Evolutionary conservation across 23 tunicate genomes (phyloP).

Genomic region (Clavelina lepadiformis): DNA sequence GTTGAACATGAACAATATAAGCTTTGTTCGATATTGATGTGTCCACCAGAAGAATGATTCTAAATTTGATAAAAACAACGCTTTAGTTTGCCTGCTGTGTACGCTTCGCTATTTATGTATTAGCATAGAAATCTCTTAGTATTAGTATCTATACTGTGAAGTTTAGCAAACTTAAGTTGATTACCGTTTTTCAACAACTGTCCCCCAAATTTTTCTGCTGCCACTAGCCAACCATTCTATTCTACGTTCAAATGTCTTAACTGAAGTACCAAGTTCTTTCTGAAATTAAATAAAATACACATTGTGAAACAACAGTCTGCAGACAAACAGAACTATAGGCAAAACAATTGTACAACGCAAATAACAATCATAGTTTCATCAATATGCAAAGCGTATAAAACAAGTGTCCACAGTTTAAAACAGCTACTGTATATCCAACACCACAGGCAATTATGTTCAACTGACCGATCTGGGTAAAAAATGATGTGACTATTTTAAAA

Average conservation of each 20-base stretch:
- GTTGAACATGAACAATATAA: slow-evolving; percentile 81
- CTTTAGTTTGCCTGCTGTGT: background rate
- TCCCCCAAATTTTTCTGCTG: slow-evolving; percentile 93
- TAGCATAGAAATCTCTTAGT: no score
- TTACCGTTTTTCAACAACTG: slow-evolving; percentile 76
- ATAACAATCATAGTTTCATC: no score
- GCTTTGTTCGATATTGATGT: slow-evolving; percentile 69
- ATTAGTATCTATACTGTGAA: background rate
- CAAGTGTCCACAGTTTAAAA: no score
- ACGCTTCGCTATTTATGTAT: no score
- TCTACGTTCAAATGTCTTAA: slow-evolving; percentile 61
- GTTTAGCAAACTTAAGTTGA: background rate
- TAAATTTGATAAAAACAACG: background rate
- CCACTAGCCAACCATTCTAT: slow-evolving; percentile 85
- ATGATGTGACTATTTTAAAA: no score
- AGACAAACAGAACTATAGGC: no score
- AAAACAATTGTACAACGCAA: no score
- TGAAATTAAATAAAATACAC: slow-evolving; percentile 8
- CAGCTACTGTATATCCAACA: no score
- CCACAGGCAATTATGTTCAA: no score
- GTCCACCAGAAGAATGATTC: slow-evolving; percentile 71
- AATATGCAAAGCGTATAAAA: no score
- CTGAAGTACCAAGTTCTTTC: slow-evolving; percentile 71
- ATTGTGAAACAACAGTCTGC: background rate
- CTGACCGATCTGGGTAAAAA: no score